A percentile compares a stretch with the other conserved stretches of the same genome.
phyloP scores from a whole-genome alignment of 1,140 invertebrate genomes.

The Vollenhovia emeryi region DNA sequence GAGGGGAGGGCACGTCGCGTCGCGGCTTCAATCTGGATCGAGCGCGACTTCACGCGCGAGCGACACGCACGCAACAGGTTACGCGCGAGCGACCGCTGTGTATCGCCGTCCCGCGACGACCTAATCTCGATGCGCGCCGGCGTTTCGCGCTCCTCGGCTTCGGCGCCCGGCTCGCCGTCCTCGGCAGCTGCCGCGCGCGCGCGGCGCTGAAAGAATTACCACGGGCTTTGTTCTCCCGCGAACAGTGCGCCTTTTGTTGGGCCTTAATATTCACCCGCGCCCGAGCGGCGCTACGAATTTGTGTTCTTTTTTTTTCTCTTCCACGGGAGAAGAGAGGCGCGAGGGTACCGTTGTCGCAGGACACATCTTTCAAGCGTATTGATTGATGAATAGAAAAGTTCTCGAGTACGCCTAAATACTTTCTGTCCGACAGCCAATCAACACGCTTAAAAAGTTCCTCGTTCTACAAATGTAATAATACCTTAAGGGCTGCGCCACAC shows the following conservation, averaged over 20 bases:
- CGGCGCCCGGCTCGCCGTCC: too few relatives aligned
- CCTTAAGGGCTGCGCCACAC: too few relatives aligned
- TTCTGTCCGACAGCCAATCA: too few relatives aligned
- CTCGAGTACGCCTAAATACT: too few relatives aligned
- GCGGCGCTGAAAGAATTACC: constrained; percentile 41
- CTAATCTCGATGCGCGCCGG: constrained; percentile 38
- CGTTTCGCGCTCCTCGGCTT: too few relatives aligned
- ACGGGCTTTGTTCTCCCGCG: constrained; percentile 26
- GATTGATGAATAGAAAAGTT: too few relatives aligned
- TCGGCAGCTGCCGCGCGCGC: constrained; percentile 17
- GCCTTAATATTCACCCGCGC: constrained; percentile 10
- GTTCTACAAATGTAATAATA: too few relatives aligned
- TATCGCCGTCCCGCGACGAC: background rate
- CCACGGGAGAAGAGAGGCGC: too few relatives aligned
- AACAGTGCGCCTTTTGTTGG: constrained; percentile 61
- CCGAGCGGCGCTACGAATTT: background rate
- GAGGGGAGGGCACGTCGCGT: background rate
- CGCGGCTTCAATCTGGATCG: constrained; percentile 59
- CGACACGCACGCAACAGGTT: constrained; percentile 52
- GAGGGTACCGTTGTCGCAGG: too few relatives aligned
- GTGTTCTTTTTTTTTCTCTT: constrained; percentile 23
- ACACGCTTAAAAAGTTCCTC: too few relatives aligned
- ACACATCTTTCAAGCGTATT: too few relatives aligned
- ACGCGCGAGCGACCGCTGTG: background rate
- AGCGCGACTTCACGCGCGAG: constrained; percentile 43